Evolutionary conservation across 2,888 invertebrate species (phyloP).

Genomic region (Zaprionus obscuricornis): DNA sequence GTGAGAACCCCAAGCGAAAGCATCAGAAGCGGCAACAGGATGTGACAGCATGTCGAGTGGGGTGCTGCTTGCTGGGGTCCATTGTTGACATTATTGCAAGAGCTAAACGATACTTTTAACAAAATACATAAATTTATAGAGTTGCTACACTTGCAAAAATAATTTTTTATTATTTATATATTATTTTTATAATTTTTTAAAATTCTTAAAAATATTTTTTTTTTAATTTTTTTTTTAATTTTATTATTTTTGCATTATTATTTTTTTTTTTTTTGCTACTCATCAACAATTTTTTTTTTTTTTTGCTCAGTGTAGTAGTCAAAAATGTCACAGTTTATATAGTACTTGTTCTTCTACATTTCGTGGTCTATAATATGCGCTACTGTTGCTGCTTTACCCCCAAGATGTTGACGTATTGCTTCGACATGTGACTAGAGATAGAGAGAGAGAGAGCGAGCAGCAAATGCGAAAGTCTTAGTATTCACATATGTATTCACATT

Average conservation of each 20-base stretch:
- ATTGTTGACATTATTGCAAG: slow-evolving; percentile 75
- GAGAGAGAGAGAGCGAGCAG: too few relatives aligned
- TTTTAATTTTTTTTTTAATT: slow-evolving; percentile 45
- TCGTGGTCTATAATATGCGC: too few relatives aligned
- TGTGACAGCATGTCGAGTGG: slow-evolving; percentile 53
- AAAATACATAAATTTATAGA: background rate
- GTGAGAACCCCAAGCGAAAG: slow-evolving; percentile 8
- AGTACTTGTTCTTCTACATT: too few relatives aligned
- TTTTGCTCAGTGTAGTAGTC: too few relatives aligned
- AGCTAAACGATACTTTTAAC: background rate
- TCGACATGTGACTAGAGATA: too few relatives aligned
- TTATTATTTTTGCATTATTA: too few relatives aligned
- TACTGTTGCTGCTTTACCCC: too few relatives aligned
- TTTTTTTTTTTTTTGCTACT: too few relatives aligned
- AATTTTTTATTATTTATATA: background rate
- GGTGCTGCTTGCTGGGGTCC: slow-evolving; percentile 43
- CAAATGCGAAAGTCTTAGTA: too few relatives aligned
- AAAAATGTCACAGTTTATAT: too few relatives aligned
- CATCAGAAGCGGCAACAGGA: slow-evolving; percentile 50
- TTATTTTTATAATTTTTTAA: background rate
- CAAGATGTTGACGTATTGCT: too few relatives aligned
- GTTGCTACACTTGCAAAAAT: background rate
- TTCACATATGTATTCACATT: slow-evolving; percentile 20
- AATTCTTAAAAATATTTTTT: background rate
- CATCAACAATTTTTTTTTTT: too few relatives aligned